Evolutionary conservation across 2,888 invertebrate species (phyloP).

Genomic region (Oxytorus armatus): DNA sequence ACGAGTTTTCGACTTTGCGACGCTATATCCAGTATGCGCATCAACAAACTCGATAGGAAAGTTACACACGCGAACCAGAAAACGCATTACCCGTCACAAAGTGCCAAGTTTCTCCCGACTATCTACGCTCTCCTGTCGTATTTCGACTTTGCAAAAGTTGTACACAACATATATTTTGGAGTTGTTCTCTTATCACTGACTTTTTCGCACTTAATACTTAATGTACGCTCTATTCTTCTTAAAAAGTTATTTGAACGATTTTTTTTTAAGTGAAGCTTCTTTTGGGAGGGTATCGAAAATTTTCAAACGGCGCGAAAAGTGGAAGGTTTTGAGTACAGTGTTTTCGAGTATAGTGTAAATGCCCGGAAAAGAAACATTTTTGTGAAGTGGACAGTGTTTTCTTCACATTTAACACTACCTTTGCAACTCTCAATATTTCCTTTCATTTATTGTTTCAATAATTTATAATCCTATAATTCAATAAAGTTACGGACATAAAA

Average conservation of each 20-base stretch:
- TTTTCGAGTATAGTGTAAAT: too few relatives aligned
- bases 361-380: too few relatives aligned
- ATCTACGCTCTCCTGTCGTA: constrained; percentile 1
- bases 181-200: neutral
- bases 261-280: neutral
- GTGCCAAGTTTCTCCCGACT: constrained; percentile 37
- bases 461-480: too few relatives aligned
- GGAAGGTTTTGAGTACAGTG: neutral
- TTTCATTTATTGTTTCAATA: too few relatives aligned
- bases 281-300: too few relatives aligned
- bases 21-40: constrained; percentile 16
- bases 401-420: too few relatives aligned
- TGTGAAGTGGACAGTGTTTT: too few relatives aligned
- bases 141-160: neutral
- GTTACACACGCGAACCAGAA: constrained; percentile 18
- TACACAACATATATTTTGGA: neutral
- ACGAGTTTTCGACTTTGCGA: constrained; percentile 42
- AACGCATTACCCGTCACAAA: constrained; percentile 48
- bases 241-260: neutral
- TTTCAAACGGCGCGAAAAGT: too few relatives aligned
- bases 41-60: constrained; percentile 48
- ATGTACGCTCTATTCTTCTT: neutral
- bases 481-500: too few relatives aligned
- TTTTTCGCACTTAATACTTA: neutral
- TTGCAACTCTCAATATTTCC: too few relatives aligned